phyloP scores from a whole-genome alignment of 2,888 invertebrate genomes.

The Synergus umbraculus region DNA sequence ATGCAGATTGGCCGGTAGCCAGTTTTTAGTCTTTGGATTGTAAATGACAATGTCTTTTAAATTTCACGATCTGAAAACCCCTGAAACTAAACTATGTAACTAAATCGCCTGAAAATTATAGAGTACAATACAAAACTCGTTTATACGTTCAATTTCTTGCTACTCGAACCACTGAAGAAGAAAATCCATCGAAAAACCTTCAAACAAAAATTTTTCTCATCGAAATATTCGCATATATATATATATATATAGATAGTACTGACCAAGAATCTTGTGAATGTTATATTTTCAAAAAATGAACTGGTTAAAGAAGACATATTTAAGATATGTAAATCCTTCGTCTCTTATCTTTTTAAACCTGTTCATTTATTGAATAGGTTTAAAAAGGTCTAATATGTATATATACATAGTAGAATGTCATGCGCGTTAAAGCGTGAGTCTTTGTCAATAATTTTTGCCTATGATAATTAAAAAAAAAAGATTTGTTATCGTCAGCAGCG shows the following conservation, averaged over 20 bases:
- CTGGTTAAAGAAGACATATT: not conserved
- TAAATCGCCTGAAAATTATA: not conserved
- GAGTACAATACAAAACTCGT: not conserved
- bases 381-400: no score
- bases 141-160: not conserved
- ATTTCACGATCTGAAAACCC: slow-evolving; percentile 2
- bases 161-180: not conserved
- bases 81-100: not conserved
- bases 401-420: no score
- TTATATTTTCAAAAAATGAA: slow-evolving; percentile 3
- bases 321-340: no score
- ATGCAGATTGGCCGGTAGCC: slow-evolving; percentile 56
- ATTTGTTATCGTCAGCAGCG: not conserved
- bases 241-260: not conserved
- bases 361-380: no score
- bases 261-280: not conserved
- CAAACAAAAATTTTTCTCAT: not conserved
- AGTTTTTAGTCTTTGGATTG: slow-evolving; percentile 50
- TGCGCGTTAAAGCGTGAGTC: no score
- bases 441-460: no score
- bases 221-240: not conserved
- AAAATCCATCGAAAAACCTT: not conserved
- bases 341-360: no score
- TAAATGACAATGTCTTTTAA: slow-evolving; percentile 27
- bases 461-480: no score